Evolutionary conservation across 2,797 vertebrate genomes (phyloP), one percentile per base, ranked within the genome.

Genomic region (Morus bassanus): DNA sequence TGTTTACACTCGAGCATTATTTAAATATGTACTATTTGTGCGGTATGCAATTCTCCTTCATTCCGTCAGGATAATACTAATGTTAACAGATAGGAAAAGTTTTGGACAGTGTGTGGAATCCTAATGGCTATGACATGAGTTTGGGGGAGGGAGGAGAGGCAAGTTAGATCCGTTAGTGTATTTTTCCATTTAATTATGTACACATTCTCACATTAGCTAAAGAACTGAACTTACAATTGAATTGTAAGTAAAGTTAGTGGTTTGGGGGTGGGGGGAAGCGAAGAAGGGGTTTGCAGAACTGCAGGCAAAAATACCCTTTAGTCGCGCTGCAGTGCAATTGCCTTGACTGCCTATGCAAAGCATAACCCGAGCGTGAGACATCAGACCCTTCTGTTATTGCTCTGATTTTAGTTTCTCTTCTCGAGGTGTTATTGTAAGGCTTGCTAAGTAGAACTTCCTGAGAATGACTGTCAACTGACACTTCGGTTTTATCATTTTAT

Each of bases 1-100:
- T 87, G 92, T 96, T 97, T 95, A 91, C 85, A 86, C 54, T 74
- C 3, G 3, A 91, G 61, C 82, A 16, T 96, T 63, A n/a, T 63
- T 88, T 82, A n/a, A 60, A 65, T n/a, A 2, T 4, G 11, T 63
- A 17, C 54, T 51, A 1, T 80, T 77, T 57, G 80, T 91, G 89
- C 81, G 41, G 68, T 81, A 30, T 77, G 86, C 46, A 35, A 7
- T 63, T 93, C 85, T 96, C 86, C 83, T 83, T 73, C n/a, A 1
- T 74, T 93, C 57, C 46, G 53, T 76, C 1, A 3, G 93, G 73
- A 8, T 84, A 59, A 21, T 37, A 4, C 53, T 61, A 11, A 46
- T 1, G 0, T 53, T 60, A 72, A 11, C 8, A 45, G 63, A 43
- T 28, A 18, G 0, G 60, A 48, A 22, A 72, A 35, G 56, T 50